Percentiles rank a stretch among this genome's conserved stretches.
These are phyloP conservation scores for Noctilio leporinus DNA, from an alignment of 2,113 vertebrate genomes.

Conservation along the genomic window DNA sequence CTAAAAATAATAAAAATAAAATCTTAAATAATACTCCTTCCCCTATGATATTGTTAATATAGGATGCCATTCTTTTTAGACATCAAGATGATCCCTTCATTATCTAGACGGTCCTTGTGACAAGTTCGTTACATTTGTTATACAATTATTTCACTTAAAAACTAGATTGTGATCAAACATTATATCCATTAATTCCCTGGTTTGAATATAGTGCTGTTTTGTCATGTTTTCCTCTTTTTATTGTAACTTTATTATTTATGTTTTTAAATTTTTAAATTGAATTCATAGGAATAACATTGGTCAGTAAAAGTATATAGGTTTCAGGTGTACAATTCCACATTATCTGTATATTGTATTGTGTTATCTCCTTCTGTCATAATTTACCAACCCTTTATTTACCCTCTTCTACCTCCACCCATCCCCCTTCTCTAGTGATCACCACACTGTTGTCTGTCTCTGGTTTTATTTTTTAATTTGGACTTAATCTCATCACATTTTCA, in stretches of 20 bases:
- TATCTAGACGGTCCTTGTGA: conserved; percentile 24
- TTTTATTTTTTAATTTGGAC: not conserved
- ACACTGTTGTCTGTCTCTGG: not conserved
- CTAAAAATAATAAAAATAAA: no score
- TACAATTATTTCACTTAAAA: conserved; percentile 35
- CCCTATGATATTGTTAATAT: not conserved
- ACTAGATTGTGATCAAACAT: conserved; percentile 58
- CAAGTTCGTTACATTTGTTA: conserved; percentile 3
- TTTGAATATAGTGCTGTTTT: conserved; percentile 60
- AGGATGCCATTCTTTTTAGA: not conserved
- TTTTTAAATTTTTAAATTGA: not conserved
- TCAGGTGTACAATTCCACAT: not conserved
- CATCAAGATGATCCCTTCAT: not conserved
- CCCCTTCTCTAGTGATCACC: not conserved
- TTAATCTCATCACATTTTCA: not conserved
- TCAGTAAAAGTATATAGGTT: not conserved
- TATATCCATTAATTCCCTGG: conserved; percentile 26
- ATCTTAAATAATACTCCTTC: not conserved
- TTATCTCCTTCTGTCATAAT: not conserved
- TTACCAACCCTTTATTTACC: not conserved
- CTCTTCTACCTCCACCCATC: not conserved
- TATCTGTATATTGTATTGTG: not conserved
- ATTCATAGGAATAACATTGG: not conserved
- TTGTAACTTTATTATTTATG: conserved; percentile 31
- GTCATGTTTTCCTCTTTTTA: conserved; percentile 44